Evolutionary conservation across 2,797 vertebrate species (phyloP).

Genomic region (Erithacus rubecula): DNA sequence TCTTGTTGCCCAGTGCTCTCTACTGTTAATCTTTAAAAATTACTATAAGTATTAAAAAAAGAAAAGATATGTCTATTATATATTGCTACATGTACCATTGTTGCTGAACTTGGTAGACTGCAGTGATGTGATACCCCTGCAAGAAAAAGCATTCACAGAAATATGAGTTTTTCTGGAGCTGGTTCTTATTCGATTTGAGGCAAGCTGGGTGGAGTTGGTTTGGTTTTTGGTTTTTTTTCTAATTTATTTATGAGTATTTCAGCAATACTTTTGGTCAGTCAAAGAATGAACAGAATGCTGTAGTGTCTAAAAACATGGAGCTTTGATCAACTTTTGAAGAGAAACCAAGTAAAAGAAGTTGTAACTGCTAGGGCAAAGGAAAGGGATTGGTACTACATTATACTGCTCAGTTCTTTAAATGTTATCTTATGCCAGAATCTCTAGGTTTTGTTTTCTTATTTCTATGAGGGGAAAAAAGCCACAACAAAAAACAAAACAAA

Average conservation of each 20-base stretch:
- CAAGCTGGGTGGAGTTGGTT: fast-evolving
- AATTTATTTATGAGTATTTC: slow-evolving; percentile 53
- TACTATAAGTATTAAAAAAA: neutral
- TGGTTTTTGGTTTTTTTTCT: neutral
- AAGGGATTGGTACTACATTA: neutral
- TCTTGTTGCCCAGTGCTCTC: neutral
- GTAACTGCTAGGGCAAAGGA: neutral
- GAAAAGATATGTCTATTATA: neutral
- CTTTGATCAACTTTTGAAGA: neutral
- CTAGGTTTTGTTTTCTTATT: neutral
- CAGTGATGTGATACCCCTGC: neutral
- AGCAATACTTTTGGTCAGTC: slow-evolving; percentile 53
- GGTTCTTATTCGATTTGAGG: neutral
- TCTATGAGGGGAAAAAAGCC: neutral
- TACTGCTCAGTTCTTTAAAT: neutral
- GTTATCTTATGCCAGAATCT: neutral
- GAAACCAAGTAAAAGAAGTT: neutral
- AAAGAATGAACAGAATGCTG: slow-evolving; percentile 32
- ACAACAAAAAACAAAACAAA: too few relatives aligned
- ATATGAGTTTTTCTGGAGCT: neutral
- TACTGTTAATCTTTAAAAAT: neutral
- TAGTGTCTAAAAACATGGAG: neutral
- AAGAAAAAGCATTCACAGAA: neutral
- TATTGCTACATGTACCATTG: neutral
- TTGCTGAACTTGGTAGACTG: neutral